Evolutionary conservation across 2,888 invertebrate species (phyloP), one percentile per base, ranked within the genome.

Genomic region (Conomelus anceps): DNA sequence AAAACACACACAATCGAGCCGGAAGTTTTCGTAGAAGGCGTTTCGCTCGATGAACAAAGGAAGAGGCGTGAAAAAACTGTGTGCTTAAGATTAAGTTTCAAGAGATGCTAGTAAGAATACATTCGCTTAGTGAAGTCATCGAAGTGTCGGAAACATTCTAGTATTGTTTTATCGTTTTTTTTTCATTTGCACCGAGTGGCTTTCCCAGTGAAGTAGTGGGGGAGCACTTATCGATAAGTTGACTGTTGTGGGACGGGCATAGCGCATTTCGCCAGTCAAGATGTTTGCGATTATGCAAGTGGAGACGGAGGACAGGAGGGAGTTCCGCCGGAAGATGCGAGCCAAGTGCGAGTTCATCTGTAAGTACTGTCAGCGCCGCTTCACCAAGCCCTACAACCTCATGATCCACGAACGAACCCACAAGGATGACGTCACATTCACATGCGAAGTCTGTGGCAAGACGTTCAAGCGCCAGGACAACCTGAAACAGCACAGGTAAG

Each of bases 401-500:
- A 96, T 99, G 96, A 99, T 99, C 93, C 99, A 99, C 95, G 99
- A 99, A 94, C 96, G 99, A 94, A 99, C 98, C 92, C 99, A 99
- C 95, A 98, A 98, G 94, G 98, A 98, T 93, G 99, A 99, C 94
- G 95, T 99, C 93, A 98, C 98, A 89, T 99, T 98, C 94, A 97
- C 98, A 92, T 99, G 99, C 95, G 99, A 99, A 94, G 97, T 99
- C 92, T 99, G 99, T 94, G 98, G 98, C 93, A 99, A 99, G 94
- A 98, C 98, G 92, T 99, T 99, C 96, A 97, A 99, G 94, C 95
- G 99, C 93, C 99, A 99, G 95, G 99, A 99, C 94, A 98, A 98
- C 94, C 95, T 98, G 93, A 96, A 98, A 94, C 98, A 98, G 94
- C 98, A 98, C 96, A 97, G 98, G 98, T 98, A 94, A 95, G 94